phyloP scores from a whole-genome alignment of 35 echinoderm and acorn worm genomes.

The Apostichopus californicus region DNA sequence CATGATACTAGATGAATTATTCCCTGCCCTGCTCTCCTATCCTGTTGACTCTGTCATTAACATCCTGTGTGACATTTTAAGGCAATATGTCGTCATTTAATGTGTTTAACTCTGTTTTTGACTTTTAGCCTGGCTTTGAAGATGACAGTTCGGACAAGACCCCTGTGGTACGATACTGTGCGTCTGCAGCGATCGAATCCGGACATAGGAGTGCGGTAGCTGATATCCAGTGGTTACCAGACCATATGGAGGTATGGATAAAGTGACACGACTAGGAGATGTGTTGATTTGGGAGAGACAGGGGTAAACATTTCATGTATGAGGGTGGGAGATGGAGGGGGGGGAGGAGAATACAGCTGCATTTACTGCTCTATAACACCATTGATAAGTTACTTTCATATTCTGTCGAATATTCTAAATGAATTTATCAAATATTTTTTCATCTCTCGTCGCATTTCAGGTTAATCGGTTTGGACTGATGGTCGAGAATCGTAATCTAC shows the following conservation, averaged over 20 bases:
- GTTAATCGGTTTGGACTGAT: constrained; percentile 77
- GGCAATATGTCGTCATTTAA: too few species aligned
- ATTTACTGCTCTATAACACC: neutral
- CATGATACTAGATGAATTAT: too few species aligned
- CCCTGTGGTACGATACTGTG: constrained; percentile 93
- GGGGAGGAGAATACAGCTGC: neutral
- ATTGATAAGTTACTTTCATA: too few species aligned
- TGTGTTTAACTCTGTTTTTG: too few species aligned
- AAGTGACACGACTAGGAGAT: too few species aligned
- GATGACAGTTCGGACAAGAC: constrained; percentile 94
- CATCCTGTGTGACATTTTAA: too few species aligned
- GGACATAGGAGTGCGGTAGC: constrained; percentile 81
- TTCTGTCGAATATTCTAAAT: too few species aligned
- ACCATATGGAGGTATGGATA: constrained; percentile 89
- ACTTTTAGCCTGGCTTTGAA: constrained; percentile 91
- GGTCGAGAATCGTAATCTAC: constrained; percentile 74
- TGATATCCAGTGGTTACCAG: constrained; percentile 94
- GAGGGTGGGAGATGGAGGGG: neutral
- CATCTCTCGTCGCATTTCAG: neutral
- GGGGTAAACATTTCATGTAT: neutral
- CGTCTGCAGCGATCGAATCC: constrained; percentile 87
- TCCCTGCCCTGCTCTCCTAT: too few species aligned
- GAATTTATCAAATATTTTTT: too few species aligned
- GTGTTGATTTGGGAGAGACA: too few species aligned
- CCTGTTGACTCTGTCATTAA: too few species aligned